Evolutionary conservation across 2,797 vertebrate species (phyloP), one percentile per base, ranked within the genome.

Genomic region (Coracias cyanogaster): DNA sequence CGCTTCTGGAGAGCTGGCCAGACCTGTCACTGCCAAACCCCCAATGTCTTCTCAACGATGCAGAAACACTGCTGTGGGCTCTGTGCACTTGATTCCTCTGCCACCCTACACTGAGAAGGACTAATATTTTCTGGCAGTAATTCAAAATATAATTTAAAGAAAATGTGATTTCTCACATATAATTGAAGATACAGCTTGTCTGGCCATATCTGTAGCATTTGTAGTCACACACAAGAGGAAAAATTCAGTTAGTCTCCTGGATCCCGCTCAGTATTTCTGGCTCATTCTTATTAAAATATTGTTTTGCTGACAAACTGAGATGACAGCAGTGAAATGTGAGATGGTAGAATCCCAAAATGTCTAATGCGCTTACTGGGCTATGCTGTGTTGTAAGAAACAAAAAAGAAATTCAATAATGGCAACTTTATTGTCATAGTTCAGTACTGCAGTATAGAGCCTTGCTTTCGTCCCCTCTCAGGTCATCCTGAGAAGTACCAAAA

Each of bases 11-110:
- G 49, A 49, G 24, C 29, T 25, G 29, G 18, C 29, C 41, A 25
- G 51, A 29, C n/a, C 37, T 11, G 21, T 15, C 37, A 6, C 46
- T 82, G 58, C 48, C 69, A 41, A 41, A 80, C 18, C 22, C 81
- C 60, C 62, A 49, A 0, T 4, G 6, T 15, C 77, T 39, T 8
- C 31, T 21, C 37, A 4, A 21, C 2, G 1, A 8, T 2, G 26
- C 54, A 33, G 6, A 18, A 77, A 49, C 10, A 9, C 19, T 65
- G 45, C 66, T 45, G 31, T 14, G n/a, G 31, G 57, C 48, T 79
- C 18, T 3, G 18, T 7, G 37, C 24, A 2, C 15, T 52, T n/a
- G 39, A 20, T 43, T 82, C 24, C 60, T 81, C 67, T 66, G 51
- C 80, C 58, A 39, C 22, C n/a, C 43, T 29, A 8, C 43, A 5